phyloP scores from a whole-genome alignment of 30 jellyfish, hydroid and myxozoan species.

The Turritopsis rubra region DNA sequence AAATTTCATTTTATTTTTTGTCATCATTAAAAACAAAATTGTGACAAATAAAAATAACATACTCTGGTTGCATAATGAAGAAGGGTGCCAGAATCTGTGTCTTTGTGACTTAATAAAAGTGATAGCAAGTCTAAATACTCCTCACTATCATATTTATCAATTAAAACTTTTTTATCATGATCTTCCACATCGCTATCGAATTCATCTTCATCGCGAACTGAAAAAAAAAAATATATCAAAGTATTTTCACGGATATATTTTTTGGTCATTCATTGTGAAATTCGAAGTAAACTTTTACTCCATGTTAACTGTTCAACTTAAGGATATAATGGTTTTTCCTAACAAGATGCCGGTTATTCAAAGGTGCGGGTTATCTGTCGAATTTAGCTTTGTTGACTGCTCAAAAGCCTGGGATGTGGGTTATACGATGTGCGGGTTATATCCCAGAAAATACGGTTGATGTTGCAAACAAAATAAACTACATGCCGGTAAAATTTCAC shows the following conservation, averaged over 20 bases:
- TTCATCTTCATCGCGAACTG: slow-evolving; percentile 89
- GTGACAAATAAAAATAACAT: slow-evolving; percentile 2
- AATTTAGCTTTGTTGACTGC: no score
- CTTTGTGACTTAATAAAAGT: slow-evolving; percentile 64
- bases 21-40: not conserved
- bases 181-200: slow-evolving; percentile 64
- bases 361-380: no score
- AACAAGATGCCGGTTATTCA: no score
- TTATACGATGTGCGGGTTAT: no score
- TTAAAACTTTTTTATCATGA: slow-evolving; percentile 39
- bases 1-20: no score
- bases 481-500: no score
- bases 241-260: not conserved
- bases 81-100: slow-evolving; percentile 89
- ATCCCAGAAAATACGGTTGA: no score
- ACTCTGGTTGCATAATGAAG: slow-evolving; percentile 99
- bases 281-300: not conserved
- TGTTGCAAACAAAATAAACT: no score
- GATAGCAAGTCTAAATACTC: slow-evolving; percentile 75
- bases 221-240: slow-evolving; percentile 1
- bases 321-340: no score
- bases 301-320: not conserved
- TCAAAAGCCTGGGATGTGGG: no score
- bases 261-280: no score
- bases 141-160: slow-evolving; percentile 44